These are phyloP conservation scores for Sinosuthora webbiana DNA, from an alignment of 2,113 vertebrate species.

Conservation along the genomic window DNA sequence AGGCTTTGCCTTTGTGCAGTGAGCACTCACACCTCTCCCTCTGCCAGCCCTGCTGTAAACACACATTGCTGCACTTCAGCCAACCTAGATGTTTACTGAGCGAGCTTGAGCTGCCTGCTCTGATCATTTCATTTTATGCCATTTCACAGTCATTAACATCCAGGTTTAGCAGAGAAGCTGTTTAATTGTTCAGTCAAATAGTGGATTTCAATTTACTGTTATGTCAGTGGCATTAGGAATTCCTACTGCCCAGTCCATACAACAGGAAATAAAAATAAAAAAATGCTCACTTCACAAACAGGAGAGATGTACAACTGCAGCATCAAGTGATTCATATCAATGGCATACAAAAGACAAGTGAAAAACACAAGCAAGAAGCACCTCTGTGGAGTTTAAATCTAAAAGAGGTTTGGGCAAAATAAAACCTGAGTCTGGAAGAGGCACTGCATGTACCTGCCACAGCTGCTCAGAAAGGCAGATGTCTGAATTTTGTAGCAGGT, in stretches of 20 bases:
- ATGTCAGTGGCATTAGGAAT: background rate
- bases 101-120: background rate
- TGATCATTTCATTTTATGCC: background rate
- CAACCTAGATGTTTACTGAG: background rate
- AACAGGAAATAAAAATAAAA: background rate
- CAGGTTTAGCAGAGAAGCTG: background rate
- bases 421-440: background rate
- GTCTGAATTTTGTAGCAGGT: conserved; percentile 5
- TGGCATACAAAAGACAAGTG: background rate
- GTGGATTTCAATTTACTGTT: background rate
- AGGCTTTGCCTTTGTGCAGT: background rate
- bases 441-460: background rate
- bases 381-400: background rate
- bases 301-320: background rate
- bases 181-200: background rate
- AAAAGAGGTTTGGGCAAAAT: background rate
- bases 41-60: background rate
- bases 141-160: background rate
- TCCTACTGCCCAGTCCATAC: background rate
- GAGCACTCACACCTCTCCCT: background rate
- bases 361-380: background rate
- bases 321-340: background rate
- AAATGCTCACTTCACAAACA: background rate
- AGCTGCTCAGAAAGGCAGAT: background rate
- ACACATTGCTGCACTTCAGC: background rate